These are phyloP conservation scores for Acrossocheilus fasciatus DNA, from an alignment of 2,797 vertebrate species.

Conservation along the genomic window DNA sequence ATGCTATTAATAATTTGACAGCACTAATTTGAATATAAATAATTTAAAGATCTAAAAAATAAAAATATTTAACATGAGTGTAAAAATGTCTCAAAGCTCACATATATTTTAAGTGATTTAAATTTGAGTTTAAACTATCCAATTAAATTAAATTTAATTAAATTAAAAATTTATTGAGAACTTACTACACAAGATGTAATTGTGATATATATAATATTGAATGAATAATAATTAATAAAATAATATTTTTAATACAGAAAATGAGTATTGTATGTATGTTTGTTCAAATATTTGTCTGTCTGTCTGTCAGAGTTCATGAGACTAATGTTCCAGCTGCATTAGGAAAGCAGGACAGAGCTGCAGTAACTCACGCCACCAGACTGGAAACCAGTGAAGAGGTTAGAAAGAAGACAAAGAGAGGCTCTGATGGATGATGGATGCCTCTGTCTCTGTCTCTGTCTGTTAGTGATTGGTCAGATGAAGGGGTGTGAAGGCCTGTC, in stretches of 20 bases:
- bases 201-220: not conserved
- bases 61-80: not conserved
- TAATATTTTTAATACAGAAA: not conserved
- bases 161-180: no score
- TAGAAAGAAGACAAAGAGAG: conserved; percentile 20
- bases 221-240: no score
- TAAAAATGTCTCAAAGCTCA: not conserved
- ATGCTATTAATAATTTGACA: no score
- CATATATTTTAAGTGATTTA: not conserved
- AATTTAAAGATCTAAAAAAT: not conserved
- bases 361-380: not conserved
- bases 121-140: not conserved
- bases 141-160: no score
- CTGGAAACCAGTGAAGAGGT: conserved; percentile 48
- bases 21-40: not conserved
- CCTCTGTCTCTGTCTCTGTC: not conserved
- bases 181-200: not conserved
- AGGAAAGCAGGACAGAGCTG: conserved; percentile 22
- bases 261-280: not conserved
- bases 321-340: not conserved
- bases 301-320: not conserved
- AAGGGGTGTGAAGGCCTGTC: not conserved
- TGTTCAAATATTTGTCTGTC: not conserved
- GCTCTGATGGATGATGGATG: not conserved
- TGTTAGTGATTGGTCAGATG: not conserved